These are phyloP conservation scores for Lutjanus erythropterus DNA, from an alignment of 2,113 vertebrate species.

Conservation along the genomic window DNA sequence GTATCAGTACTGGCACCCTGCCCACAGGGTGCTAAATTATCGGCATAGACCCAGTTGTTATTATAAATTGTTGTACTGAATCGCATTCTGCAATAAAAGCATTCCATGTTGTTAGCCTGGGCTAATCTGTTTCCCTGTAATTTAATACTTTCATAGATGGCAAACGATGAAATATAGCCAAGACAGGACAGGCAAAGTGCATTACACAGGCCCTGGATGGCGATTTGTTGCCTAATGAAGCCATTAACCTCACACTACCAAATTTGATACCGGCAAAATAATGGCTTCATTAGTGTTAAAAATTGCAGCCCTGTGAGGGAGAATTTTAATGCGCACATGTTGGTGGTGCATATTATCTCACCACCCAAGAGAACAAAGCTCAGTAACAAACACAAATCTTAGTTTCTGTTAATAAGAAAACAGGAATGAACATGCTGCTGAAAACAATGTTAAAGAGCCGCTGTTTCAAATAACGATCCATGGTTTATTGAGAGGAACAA, in stretches of 20 bases:
- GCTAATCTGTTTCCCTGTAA: conserved; percentile 80
- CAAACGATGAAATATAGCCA: conserved; percentile 82
- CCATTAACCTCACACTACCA: conserved; percentile 85
- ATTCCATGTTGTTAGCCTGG: conserved; percentile 68
- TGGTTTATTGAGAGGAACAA: conserved; percentile 23
- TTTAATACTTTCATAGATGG: conserved; percentile 78
- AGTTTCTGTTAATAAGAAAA: conserved; percentile 41
- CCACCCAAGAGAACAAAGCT: conserved; percentile 40
- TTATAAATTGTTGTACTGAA: conserved; percentile 72
- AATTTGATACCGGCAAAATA: conserved; percentile 82
- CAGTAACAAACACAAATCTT: conserved; percentile 50
- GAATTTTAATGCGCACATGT: conserved; percentile 59
- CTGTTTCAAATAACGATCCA: conserved; percentile 25
- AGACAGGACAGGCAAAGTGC: conserved; percentile 54
- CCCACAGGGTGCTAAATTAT: conserved; percentile 62
- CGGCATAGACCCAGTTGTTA: conserved; percentile 33
- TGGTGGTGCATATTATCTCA: conserved; percentile 62
- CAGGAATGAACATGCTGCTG: conserved; percentile 1
- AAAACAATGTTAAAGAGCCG: conserved; percentile 29
- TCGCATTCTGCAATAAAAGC: conserved; percentile 72
- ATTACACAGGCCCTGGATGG: conserved; percentile 75
- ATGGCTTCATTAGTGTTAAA: conserved; percentile 80
- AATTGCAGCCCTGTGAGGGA: conserved; percentile 64
- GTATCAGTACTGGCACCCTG: background rate
- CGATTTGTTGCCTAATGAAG: conserved; percentile 83